Evolutionary conservation across 2,888 invertebrate genomes (phyloP).

Genomic region (Blomia tropicalis): DNA sequence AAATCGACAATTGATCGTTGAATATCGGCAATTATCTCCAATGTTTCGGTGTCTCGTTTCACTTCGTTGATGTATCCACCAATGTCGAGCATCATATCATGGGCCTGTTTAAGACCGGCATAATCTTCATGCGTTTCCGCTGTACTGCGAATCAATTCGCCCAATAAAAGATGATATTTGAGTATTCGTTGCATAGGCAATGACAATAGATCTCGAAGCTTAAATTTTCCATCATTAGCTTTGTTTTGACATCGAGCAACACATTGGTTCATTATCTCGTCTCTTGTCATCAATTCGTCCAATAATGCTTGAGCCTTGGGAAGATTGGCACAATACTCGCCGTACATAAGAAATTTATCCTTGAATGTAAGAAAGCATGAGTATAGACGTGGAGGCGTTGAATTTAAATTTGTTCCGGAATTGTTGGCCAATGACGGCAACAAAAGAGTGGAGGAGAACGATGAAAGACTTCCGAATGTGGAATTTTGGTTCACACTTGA

Average conservation of each 20-base stretch:
- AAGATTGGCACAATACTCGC: constrained; percentile 86
- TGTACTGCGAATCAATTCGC: constrained; percentile 43
- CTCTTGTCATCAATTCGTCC: constrained; percentile 54
- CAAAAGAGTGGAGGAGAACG: neutral
- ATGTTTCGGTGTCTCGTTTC: constrained; percentile 82
- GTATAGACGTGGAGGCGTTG: constrained; percentile 40
- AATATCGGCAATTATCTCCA: constrained; percentile 73
- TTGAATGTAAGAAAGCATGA: constrained; percentile 79
- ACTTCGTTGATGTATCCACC: constrained; percentile 96
- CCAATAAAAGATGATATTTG: constrained; percentile 84
- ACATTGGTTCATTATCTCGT: constrained; percentile 47
- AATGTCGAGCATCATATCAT: constrained; percentile 89
- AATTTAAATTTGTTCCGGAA: constrained; percentile 20
- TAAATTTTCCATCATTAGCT: constrained; percentile 84
- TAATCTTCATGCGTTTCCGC: constrained; percentile 58
- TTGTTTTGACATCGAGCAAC: constrained; percentile 73
- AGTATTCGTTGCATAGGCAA: constrained; percentile 97
- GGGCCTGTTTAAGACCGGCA: constrained; percentile 61
- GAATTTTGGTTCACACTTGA: neutral
- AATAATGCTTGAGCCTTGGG: constrained; percentile 70
- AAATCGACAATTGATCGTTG: constrained; percentile 46
- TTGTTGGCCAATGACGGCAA: neutral
- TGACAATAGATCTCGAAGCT: constrained; percentile 80
- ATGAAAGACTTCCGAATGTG: neutral
- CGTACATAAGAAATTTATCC: constrained; percentile 77